Evolutionary conservation across 1,140 invertebrate species (phyloP).

Genomic region (Dufourea novaeangliae): DNA sequence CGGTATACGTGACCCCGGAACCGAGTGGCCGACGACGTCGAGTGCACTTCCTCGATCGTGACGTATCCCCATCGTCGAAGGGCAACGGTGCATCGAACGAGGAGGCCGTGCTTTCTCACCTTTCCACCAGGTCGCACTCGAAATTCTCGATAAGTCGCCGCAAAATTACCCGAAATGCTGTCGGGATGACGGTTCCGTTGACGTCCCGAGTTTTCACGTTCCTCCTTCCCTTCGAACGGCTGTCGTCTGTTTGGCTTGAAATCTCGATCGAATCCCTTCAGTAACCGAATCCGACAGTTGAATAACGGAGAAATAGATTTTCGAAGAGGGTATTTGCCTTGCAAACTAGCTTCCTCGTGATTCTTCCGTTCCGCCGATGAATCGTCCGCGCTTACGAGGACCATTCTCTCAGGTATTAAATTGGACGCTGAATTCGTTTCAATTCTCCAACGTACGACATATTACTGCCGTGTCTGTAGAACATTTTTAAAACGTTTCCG

Average conservation of each 20-base stretch:
- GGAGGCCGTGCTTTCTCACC: conserved; percentile 10
- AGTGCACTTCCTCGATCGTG: conserved; percentile 53
- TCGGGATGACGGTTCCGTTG: background rate
- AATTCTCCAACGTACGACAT: too few species aligned
- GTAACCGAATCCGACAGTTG: background rate
- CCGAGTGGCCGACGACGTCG: conserved; percentile 37
- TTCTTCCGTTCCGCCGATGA: background rate
- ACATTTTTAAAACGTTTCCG: too few species aligned
- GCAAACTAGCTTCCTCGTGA: background rate
- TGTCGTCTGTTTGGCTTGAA: background rate
- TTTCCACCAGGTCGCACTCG: background rate
- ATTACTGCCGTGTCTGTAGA: too few species aligned
- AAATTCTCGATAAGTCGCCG: background rate
- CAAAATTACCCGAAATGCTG: conserved; percentile 2
- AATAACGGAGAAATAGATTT: background rate
- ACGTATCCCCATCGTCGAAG: conserved; percentile 46
- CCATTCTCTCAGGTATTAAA: background rate
- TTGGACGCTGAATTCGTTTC: background rate
- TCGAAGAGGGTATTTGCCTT: background rate
- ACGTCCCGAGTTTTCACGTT: background rate
- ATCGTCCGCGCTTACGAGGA: background rate
- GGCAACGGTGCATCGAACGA: conserved; percentile 27
- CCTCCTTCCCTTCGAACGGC: background rate
- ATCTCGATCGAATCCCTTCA: background rate
- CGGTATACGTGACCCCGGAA: conserved; percentile 45